phyloP scores from a whole-genome alignment of 2,888 invertebrate genomes.

The Neria commutata region DNA sequence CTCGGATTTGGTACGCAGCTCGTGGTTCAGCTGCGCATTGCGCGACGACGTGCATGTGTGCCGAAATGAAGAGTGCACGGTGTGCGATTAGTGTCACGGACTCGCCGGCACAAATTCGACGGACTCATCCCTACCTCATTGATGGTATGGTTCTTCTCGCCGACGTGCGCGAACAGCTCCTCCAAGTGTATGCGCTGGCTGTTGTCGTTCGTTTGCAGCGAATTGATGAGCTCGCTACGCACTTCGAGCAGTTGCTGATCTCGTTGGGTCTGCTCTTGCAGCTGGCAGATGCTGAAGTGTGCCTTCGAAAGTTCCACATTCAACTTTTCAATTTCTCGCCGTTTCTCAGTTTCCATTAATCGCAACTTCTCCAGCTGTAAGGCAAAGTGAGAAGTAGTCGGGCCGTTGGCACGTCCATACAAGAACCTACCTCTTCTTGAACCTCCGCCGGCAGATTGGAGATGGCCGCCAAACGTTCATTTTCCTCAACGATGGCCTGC shows the following conservation, averaged over 20 bases:
- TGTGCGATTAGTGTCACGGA: background rate
- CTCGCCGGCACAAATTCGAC: background rate
- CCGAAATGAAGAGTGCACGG: background rate
- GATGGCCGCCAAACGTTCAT: no score
- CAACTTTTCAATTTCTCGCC: slow-evolving; percentile 38
- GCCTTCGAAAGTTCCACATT: slow-evolving; percentile 39
- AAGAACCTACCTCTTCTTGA: no score
- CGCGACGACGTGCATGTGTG: no score
- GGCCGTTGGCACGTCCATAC: background rate
- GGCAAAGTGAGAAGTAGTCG: background rate
- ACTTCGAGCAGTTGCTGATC: slow-evolving; percentile 45
- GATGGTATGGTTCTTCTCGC: slow-evolving; percentile 37
- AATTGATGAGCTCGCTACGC: slow-evolving; percentile 48
- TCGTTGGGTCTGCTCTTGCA: slow-evolving; percentile 45
- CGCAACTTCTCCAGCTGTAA: slow-evolving; percentile 29
- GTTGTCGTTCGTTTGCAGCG: slow-evolving; percentile 48
- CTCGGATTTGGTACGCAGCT: slow-evolving; percentile 46
- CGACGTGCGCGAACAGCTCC: slow-evolving; percentile 45
- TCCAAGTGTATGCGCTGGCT: slow-evolving; percentile 41
- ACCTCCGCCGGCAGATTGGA: no score
- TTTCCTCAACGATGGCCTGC: no score
- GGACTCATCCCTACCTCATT: slow-evolving; percentile 32
- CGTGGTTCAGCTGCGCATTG: slow-evolving; percentile 43
- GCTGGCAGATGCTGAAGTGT: slow-evolving; percentile 35
- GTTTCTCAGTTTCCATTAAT: slow-evolving; percentile 35